Conservation (phyloP, 2,113 vertebrate genomes). For the Dasyurus viverrinus region DNA sequence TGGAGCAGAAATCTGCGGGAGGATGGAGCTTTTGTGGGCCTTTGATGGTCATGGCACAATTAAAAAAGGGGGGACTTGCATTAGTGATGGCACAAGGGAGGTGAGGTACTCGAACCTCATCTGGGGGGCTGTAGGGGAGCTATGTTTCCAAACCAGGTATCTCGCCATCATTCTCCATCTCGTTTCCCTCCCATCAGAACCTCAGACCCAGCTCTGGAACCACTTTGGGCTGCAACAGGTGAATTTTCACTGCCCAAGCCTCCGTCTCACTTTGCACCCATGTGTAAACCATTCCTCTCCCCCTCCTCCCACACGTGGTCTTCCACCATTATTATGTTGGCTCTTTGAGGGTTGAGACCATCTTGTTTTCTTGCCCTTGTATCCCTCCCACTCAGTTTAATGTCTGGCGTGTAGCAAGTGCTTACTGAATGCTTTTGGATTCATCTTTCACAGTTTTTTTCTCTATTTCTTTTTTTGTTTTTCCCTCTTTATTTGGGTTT, state of each 20-base stretch:
- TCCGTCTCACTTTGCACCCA: neutral
- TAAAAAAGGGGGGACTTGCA: neutral
- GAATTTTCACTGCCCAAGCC: neutral
- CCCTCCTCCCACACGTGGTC: too few species aligned
- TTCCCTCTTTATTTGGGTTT: too few species aligned
- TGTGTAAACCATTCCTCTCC: neutral
- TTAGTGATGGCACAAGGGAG: neutral
- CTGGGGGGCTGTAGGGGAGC: neutral
- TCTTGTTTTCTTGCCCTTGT: neutral
- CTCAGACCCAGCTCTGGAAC: neutral
- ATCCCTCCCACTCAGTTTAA: neutral
- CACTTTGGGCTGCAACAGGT: neutral
- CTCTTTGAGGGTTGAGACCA: neutral
- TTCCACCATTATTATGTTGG: neutral
- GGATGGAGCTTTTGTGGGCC: neutral
- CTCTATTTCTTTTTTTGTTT: too few species aligned
- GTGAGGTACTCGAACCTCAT: neutral
- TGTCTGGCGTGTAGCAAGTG: neutral
- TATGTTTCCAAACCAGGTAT: neutral
- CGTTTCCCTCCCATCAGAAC: neutral
- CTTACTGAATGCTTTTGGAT: neutral
- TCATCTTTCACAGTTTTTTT: neutral
- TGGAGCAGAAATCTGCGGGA: neutral
- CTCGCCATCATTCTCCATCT: neutral
- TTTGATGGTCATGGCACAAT: constrained; percentile 21